Percentiles rank a stretch among this genome's conserved stretches.
Conservation (phyloP, 2,797 vertebrate genomes). For the Hydrocynus forskahlii region DNA sequence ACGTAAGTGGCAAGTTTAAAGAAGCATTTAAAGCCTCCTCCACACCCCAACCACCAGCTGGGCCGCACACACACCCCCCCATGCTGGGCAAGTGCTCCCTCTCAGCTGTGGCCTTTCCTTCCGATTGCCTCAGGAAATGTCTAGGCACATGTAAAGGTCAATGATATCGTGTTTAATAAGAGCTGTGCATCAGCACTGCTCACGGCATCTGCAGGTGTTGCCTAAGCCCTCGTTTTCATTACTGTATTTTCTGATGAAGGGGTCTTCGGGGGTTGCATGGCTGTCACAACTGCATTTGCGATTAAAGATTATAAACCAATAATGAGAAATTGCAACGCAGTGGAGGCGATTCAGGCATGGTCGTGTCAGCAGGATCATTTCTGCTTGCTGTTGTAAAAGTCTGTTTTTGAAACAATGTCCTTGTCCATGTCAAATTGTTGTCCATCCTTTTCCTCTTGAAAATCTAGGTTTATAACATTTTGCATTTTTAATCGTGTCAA, state of each 20-base stretch:
- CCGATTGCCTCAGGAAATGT: constrained; percentile 57
- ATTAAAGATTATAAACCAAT: constrained; percentile 14
- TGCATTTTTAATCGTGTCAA: no score
- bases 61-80: constrained; percentile 29
- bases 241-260: constrained; percentile 5
- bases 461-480: no score
- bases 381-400: no score
- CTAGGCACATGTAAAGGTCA: constrained; percentile 63
- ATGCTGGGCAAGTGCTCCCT: constrained; percentile 34
- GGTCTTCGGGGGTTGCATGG: not conserved
- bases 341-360: not conserved
- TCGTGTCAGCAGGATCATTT: not conserved
- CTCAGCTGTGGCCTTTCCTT: constrained; percentile 49
- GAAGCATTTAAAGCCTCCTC: constrained; percentile 31
- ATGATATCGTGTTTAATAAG: constrained; percentile 61
- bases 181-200: constrained; percentile 29
- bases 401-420: no score
- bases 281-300: not conserved
- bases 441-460: no score
- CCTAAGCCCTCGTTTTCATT: constrained; percentile 4
- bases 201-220: constrained; percentile 35
- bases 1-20: constrained; percentile 33
- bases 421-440: no score
- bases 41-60: constrained; percentile 15
- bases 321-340: not conserved